A percentile compares a stretch with the other conserved stretches of the same genome.
Conservation (phyloP, 2,888 invertebrate species). For the Euplexia lucipara region DNA sequence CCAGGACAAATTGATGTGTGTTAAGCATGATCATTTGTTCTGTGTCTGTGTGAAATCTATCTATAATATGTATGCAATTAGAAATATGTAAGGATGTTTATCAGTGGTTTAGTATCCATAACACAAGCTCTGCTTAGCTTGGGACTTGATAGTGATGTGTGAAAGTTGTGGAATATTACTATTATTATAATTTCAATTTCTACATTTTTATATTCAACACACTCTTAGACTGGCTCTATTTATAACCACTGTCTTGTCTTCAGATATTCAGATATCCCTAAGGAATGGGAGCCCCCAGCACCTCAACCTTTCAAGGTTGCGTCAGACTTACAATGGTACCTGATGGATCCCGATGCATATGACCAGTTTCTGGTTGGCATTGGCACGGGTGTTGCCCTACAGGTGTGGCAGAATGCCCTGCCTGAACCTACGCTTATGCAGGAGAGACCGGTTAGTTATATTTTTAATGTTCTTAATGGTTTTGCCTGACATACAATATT, state of each 20-base stretch:
- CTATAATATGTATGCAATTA: too few species aligned
- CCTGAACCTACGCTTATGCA: conserved; percentile 96
- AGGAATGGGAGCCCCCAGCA: conserved; percentile 98
- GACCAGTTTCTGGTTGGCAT: conserved; percentile 98
- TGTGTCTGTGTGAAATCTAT: too few species aligned
- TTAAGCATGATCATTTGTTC: too few species aligned
- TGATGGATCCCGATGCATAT: conserved; percentile 98
- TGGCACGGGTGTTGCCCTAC: conserved; percentile 95
- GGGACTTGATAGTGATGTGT: too few species aligned
- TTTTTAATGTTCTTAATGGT: neutral
- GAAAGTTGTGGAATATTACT: too few species aligned
- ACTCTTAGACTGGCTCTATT: neutral
- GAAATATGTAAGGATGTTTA: too few species aligned
- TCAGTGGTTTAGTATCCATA: too few species aligned
- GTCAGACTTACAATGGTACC: conserved; percentile 97
- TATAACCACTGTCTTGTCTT: conserved; percentile 30
- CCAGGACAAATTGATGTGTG: too few species aligned
- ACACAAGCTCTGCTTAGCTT: too few species aligned
- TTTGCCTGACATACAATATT: neutral
- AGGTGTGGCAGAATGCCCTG: conserved; percentile 97
- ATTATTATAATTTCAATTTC: too few species aligned
- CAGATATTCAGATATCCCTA: conserved; percentile 96
- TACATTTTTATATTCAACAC: neutral
- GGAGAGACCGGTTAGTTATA: conserved; percentile 93
- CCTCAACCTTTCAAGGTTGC: conserved; percentile 97